These are phyloP conservation scores for Leucophenga varia DNA, from an alignment of 1,140 invertebrate species.

Conservation along the genomic window DNA sequence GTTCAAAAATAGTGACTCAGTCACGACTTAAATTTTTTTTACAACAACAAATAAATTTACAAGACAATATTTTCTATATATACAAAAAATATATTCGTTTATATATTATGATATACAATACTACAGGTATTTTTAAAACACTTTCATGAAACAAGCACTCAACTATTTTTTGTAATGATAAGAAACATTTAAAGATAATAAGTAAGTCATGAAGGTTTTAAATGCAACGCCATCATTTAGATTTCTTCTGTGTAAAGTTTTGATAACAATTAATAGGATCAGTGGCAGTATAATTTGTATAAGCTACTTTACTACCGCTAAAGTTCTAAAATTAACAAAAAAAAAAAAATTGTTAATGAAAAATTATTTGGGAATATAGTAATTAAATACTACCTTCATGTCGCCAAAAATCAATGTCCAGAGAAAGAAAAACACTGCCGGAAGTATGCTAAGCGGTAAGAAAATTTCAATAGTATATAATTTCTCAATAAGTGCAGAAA, in stretches of 20 bases:
- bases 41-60: no score
- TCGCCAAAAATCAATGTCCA: slow-evolving; percentile 44
- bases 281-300: slow-evolving; percentile 30
- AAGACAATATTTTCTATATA: no score
- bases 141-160: no score
- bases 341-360: neutral
- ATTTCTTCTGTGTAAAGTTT: slow-evolving; percentile 23
- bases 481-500: slow-evolving; percentile 33
- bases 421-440: slow-evolving; percentile 37
- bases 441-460: slow-evolving; percentile 28
- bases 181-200: no score
- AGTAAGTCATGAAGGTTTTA: no score
- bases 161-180: no score
- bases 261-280: slow-evolving; percentile 51
- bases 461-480: slow-evolving; percentile 33
- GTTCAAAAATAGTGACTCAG: no score
- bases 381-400: slow-evolving; percentile 24
- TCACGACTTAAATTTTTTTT: no score
- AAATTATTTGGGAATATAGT: no score
- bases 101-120: no score
- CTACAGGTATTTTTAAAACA: no score
- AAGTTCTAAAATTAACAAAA: slow-evolving; percentile 32
- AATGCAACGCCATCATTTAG: neutral
- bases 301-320: slow-evolving; percentile 25
- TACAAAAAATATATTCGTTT: no score